Conservation (phyloP, 2,797 vertebrate genomes). For the Apodemus agrarius region DNA sequence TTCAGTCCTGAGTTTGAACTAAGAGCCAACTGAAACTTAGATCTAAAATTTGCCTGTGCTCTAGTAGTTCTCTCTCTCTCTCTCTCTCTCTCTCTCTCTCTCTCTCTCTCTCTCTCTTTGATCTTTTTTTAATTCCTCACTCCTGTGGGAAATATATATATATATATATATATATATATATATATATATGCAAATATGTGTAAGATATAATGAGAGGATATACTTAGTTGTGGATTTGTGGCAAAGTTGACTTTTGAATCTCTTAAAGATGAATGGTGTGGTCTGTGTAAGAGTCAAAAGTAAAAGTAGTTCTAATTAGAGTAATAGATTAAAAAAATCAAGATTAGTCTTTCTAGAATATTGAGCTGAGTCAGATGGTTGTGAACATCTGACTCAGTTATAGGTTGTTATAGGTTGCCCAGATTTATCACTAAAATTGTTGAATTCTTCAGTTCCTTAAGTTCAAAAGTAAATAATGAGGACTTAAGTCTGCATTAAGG, state of each 20-base stretch:
- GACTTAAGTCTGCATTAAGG: background rate
- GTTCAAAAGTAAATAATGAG: slow-evolving; percentile 32
- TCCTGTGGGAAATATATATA: slow-evolving; percentile 11
- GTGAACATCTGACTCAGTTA: background rate
- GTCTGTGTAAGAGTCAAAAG: slow-evolving; percentile 1
- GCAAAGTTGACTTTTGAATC: slow-evolving; percentile 37
- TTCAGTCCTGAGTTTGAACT: slow-evolving; percentile 40
- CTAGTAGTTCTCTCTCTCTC: background rate
- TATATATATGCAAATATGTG: slow-evolving; percentile 38
- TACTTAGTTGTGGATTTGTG: slow-evolving; percentile 18
- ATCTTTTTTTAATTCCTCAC: background rate
- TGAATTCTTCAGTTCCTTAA: background rate
- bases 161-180: slow-evolving; percentile 26
- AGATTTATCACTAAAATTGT: slow-evolving; percentile 33
- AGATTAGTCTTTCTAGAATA: background rate
- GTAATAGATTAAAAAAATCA: background rate
- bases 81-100: too few species aligned
- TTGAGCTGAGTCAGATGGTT: background rate
- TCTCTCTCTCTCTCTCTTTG: background rate
- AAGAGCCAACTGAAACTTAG: slow-evolving; percentile 10
- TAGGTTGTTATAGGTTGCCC: slow-evolving; percentile 2
- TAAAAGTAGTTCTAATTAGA: slow-evolving; percentile 17
- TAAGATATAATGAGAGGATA: background rate
- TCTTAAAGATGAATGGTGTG: slow-evolving; percentile 3
- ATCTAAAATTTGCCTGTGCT: slow-evolving; percentile 9